Conservation (phyloP, 2,113 vertebrate genomes). For the Nibea coibor region DNA sequence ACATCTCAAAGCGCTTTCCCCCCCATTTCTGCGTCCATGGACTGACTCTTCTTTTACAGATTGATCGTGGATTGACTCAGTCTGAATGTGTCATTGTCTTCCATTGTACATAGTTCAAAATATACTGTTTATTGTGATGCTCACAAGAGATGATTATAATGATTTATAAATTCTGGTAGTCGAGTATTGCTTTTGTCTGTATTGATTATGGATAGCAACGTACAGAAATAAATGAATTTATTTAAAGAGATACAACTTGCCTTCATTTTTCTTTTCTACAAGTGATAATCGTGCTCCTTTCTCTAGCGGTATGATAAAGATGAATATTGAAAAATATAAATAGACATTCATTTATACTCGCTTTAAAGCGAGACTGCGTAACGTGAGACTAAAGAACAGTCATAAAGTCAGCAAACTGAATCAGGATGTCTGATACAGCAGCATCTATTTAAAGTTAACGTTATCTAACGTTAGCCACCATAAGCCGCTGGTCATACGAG, state of each 20-base stretch:
- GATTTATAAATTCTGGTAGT: conserved; percentile 85
- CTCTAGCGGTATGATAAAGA: no score
- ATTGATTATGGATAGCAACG: conserved; percentile 94
- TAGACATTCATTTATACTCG: no score
- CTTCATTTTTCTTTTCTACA: neutral
- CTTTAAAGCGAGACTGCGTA: no score
- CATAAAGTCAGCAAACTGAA: no score
- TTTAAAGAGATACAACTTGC: conserved; percentile 87
- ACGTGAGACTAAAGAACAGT: no score
- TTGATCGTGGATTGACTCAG: conserved; percentile 85
- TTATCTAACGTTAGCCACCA: no score
- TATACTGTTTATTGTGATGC: conserved; percentile 88
- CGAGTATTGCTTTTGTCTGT: conserved; percentile 91
- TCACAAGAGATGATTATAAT: conserved; percentile 84
- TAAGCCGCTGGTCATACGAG: no score
- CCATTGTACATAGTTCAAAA: conserved; percentile 88
- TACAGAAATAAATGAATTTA: conserved; percentile 93
- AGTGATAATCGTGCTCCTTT: neutral
- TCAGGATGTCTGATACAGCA: no score
- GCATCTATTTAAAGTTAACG: no score
- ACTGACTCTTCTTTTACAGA: conserved; percentile 80
- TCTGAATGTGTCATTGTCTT: conserved; percentile 91
- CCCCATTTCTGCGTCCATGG: conserved; percentile 80
- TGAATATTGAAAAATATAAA: no score
- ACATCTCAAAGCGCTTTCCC: conserved; percentile 87